Evolutionary conservation across 2,888 invertebrate species (phyloP), one percentile per base, ranked within the genome.

Genomic region (Drosophila limbata): DNA sequence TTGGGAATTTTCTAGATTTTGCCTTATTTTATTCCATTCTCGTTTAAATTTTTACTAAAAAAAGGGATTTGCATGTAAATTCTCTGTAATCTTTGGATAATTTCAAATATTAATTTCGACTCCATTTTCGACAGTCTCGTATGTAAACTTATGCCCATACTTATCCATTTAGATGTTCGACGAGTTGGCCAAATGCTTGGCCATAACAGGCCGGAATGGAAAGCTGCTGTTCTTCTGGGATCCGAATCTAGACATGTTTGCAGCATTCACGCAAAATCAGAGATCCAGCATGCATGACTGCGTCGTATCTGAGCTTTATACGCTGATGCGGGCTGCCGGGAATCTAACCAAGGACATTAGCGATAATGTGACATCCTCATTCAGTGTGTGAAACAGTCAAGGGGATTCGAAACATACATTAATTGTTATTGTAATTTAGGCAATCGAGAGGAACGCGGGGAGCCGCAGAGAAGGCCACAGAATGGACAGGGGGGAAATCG

Each of bases 161-260:
- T 40, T 40, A 15, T 6, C 9, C 1, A 15, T n/a, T 39, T 25
- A 89, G 89, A 90, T 91, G 79, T 76, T 80, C 19, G n/a, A 44
- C 9, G 73, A 69, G 17, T 28, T 91, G 44, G 72, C 51, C 13
- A 55, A 55, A 0, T 71, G 74, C 9, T 47, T 90, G 6, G 6
- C 35, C 0, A 21, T 25, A 17, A 37, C 42, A 9, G 19, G 28
- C 1, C 17, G 44, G 2, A 70, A 65, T 25, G 81, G 70, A 0
- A 69, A 75, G 4, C 62, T 91, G 9, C 65, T 3, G 1, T 91
- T 80, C 53, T 90, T 86, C 53, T 90, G 90, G 90, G 83, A 91
- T 63, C 62, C 66, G 9, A 55, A 77, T 0, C 51, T 91, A n/a
- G 79, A 90, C 52, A 64, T 90, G 65, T 80, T 86, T 51, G 77